Conservation (phyloP, 64 coral and sea anemone species). For the Catalaphyllia jardinei region DNA sequence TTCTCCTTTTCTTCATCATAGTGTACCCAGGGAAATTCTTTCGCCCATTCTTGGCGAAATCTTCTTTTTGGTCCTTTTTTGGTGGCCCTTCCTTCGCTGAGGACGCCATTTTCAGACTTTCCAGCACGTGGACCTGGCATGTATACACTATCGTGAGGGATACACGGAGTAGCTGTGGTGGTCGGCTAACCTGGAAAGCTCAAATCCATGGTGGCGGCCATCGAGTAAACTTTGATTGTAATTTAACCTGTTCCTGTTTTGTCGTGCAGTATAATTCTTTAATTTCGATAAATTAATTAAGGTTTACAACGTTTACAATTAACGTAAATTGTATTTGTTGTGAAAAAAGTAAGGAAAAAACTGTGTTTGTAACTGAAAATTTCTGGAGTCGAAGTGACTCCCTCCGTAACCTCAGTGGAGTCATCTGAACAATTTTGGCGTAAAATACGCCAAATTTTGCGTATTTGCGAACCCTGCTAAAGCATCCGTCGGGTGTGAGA, state of each 20-base stretch:
- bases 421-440: slow-evolving; percentile 62
- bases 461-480: slow-evolving; percentile 22
- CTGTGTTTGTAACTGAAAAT: slow-evolving; percentile 56
- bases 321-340: slow-evolving; percentile 51
- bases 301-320: slow-evolving; percentile 53
- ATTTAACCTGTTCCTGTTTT: slow-evolving; percentile 62
- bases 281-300: slow-evolving; percentile 57
- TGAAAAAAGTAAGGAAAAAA: slow-evolving; percentile 51
- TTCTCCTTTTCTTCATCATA: no score
- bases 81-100: no score
- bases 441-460: slow-evolving; percentile 51
- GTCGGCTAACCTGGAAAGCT: slow-evolving; percentile 58
- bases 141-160: slow-evolving; percentile 10
- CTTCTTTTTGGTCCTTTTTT: no score
- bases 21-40: no score
- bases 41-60: no score
- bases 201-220: slow-evolving; percentile 49
- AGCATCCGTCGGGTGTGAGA: no score
- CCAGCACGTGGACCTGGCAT: no score
- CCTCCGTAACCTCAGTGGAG: slow-evolving; percentile 45
- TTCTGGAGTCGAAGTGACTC: slow-evolving; percentile 59
- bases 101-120: no score
- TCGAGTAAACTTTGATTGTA: slow-evolving; percentile 58
- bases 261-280: slow-evolving; percentile 54
- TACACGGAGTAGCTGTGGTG: slow-evolving; percentile 40